Base-by-base conservation (phyloP, 2,797 vertebrate genomes). In the Phalloptychus januarius region DNA sequence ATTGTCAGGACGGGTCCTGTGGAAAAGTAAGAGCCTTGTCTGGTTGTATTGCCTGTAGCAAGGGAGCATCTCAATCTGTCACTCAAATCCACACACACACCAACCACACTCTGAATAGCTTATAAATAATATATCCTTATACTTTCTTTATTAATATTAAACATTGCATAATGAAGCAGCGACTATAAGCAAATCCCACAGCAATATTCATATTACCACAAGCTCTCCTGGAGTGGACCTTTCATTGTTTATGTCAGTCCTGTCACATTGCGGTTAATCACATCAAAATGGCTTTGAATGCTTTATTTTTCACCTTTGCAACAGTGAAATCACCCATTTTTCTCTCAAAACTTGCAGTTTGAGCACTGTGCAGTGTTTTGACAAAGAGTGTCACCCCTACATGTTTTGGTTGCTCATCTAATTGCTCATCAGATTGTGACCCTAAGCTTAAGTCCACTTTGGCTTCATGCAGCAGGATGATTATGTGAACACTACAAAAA, bases 41-140 rank as follows among this genome's bases (percentile, higher is more conserved):
- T 92, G 12, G 87, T 93, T 92, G 88, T 91, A 92, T 93, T 82
- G 91, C 93, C 92, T 28, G 81, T 90, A 94, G 93, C 93, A 86
- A 93, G 83, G 87, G 89, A 94, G 91, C 91, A 91, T 92, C 93
- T 93, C 92, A 93, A 94, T 93, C 91, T 94, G 89, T 94, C 94
- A 92, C 91, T 94, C 92, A 91, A 85, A 76, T 80, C 72, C 83
- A 82, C 75, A 78, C 78, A 78, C 80, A 86, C 81, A 79, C 77
- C 44, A 71, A 78, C 77, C 79, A 84, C 87, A 92, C 93, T 94
- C 95, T 74, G 72, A 93, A 91, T 92, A 93, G 90, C 88, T 89
- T 89, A 96, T 96, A 92, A 96, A 96, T 96, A 95, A 97, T 96
- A 95, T 90, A 95, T 93, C 87, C 85, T 91, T 90, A 88, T 93